Percentiles rank a stretch among this genome's conserved stretches.
These are phyloP conservation scores for Cygnus olor DNA, from an alignment of 2,797 vertebrate species.

Conservation along the genomic window DNA sequence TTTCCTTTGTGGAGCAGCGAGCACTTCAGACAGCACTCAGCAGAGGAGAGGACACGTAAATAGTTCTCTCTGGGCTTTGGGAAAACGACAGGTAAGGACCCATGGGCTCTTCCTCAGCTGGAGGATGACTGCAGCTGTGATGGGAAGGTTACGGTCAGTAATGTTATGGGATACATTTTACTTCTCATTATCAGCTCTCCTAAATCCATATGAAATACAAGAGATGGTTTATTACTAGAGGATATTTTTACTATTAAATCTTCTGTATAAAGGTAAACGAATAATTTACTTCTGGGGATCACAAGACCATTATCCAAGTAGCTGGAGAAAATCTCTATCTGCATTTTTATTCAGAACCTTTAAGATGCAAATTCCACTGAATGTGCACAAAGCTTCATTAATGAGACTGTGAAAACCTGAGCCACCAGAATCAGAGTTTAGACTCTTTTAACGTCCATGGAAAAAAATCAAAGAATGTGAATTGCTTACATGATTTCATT, in stretches of 20 bases:
- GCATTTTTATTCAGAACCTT: background rate
- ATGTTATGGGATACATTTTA: background rate
- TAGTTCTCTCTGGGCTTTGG: background rate
- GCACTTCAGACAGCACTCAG: background rate
- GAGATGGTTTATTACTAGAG: background rate
- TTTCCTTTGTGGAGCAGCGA: background rate
- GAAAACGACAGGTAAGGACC: background rate
- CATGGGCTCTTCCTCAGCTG: background rate
- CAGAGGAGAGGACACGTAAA: background rate
- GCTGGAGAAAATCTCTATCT: background rate
- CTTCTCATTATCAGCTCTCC: background rate
- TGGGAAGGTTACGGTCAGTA: background rate
- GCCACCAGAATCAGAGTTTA: background rate
- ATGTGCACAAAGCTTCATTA: background rate
- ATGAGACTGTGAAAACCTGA: background rate
- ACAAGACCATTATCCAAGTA: background rate
- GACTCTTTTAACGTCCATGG: background rate
- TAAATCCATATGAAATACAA: background rate
- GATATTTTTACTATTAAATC: background rate
- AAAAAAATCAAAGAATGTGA: constrained; percentile 17
- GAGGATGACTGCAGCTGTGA: background rate
- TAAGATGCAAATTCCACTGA: background rate
- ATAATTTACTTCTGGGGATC: background rate
- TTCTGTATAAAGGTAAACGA: background rate
- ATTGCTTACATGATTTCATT: background rate